These are phyloP conservation scores for Bolborhynchus lineola DNA, from an alignment of 2,113 vertebrate genomes.

Conservation along the genomic window DNA sequence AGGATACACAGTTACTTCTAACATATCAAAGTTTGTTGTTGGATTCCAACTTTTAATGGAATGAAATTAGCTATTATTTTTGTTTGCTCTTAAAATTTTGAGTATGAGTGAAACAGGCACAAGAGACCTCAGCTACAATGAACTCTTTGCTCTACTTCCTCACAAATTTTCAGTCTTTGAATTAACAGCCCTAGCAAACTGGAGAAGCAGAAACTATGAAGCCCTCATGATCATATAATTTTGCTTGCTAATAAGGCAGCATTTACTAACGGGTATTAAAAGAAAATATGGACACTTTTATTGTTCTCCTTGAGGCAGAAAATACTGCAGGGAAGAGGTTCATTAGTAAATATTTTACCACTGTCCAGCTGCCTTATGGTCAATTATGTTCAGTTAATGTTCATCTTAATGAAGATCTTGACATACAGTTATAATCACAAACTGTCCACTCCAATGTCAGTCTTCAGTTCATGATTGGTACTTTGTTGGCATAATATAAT, in stretches of 20 bases:
- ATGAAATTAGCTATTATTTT: background rate
- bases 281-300: background rate
- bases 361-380: slow-evolving; percentile 58
- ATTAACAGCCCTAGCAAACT: background rate
- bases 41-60: background rate
- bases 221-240: background rate
- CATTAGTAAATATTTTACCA: slow-evolving; percentile 9
- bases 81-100: background rate
- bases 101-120: background rate
- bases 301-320: slow-evolving; percentile 42
- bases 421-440: slow-evolving; percentile 46
- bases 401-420: slow-evolving; percentile 61
- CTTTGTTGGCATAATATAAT: slow-evolving; percentile 13
- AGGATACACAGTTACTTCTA: background rate
- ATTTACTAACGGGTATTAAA: slow-evolving; percentile 23
- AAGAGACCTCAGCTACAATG: background rate
- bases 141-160: background rate
- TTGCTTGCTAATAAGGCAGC: background rate
- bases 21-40: background rate
- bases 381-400: slow-evolving; percentile 58
- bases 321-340: slow-evolving; percentile 3
- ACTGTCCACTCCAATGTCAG: slow-evolving; percentile 44
- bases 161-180: background rate
- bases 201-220: slow-evolving; percentile 20
- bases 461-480: slow-evolving; percentile 36